Evolutionary conservation across 2,113 vertebrate species (phyloP).

Genomic region (Otocyon megalotis): DNA sequence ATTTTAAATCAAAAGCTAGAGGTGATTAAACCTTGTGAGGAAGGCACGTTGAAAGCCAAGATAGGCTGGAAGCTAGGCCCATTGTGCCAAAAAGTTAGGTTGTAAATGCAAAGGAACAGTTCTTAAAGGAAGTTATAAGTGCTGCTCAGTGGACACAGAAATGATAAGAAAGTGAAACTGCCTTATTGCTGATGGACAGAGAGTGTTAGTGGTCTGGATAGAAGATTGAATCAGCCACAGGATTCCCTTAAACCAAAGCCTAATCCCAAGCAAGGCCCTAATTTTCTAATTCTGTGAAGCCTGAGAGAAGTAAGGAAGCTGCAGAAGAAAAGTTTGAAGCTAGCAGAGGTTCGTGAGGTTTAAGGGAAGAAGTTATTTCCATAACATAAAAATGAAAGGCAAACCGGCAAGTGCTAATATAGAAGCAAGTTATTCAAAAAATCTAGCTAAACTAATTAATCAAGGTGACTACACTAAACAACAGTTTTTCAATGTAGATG

Average conservation of each 20-base stretch:
- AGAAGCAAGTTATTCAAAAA: neutral
- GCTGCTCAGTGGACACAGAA: neutral
- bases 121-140: neutral
- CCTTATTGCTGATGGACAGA: neutral
- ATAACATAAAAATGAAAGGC: neutral
- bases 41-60: neutral
- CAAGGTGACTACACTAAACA: neutral
- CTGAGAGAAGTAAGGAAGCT: neutral
- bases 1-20: neutral
- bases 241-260: neutral
- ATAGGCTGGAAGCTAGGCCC: neutral
- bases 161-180: neutral
- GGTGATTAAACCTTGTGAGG: neutral
- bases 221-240: neutral
- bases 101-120: neutral
- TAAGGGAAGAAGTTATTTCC: neutral
- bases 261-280: neutral
- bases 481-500: neutral
- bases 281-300: neutral
- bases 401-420: neutral
- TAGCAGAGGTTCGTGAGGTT: neutral
- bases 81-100: neutral
- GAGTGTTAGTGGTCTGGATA: neutral
- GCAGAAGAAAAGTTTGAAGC: neutral
- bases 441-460: neutral